Evolutionary conservation across 2,797 vertebrate species (phyloP), one percentile per base, ranked within the genome.

Genomic region (Oceanodroma leucorhoa): DNA sequence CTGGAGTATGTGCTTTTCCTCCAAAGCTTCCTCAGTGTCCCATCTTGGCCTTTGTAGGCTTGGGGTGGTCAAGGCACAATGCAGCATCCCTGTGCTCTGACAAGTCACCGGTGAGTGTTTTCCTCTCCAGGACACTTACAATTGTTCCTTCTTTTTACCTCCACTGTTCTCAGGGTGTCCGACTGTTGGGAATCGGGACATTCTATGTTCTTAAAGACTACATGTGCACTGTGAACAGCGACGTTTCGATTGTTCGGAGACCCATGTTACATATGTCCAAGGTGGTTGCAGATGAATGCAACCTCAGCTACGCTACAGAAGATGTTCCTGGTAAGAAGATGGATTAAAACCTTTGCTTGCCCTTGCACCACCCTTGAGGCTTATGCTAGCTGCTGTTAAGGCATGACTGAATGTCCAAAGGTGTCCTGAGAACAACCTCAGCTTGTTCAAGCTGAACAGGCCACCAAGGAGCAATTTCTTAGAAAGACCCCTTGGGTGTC

Each of bases 371-470:
- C 46, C 46, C 53, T 43, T 26, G 46, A 88, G 53, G 34, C 0
- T 0, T 6, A 7, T 15, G 46, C 24, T 54, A 36, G 26, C 23
- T 1, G 0, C 36, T 54, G 13, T 22, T 58, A 43, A 72, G 32
- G 41, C 4, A 1, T 26, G 34, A 43, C 34, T 30, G 45, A 58
- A 17, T 51, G 30, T 30, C 38, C 60, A 22, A 41, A 55, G 8
- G 2, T 40, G 61, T 50, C 48, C 34, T 24, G 22, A 61, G 36
- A 38, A 36, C 45, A 53, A 20, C 15, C 26, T 36, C 18, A 20
- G 30, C 16, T 66, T 32, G 21, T 66, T 36, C 46, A 57, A 78
- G n/a, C 51, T 22, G 24, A 66, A 46, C 41, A 67, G 36, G 24
- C 24, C 67, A 80, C 41, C 55, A 30, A 50, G 43, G 29, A 79